Conservation (phyloP, 2,888 invertebrate species). For the Pharmacophagus antenor region DNA sequence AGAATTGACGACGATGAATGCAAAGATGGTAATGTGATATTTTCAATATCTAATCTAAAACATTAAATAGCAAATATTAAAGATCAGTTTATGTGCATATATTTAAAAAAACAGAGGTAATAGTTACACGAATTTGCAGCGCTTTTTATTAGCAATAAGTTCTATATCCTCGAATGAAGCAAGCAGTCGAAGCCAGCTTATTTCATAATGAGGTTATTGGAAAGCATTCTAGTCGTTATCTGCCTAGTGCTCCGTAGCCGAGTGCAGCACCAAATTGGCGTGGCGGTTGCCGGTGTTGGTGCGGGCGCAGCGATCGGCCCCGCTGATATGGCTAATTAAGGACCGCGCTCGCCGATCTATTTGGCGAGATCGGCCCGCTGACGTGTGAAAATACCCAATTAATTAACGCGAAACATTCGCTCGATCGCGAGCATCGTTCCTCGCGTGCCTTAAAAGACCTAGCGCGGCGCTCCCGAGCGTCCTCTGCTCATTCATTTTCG, state of each 20-base stretch:
- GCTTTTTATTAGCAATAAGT: slow-evolving; percentile 36
- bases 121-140: slow-evolving; percentile 25
- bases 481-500: slow-evolving; percentile 54
- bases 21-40: not conserved
- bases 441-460: slow-evolving; percentile 63
- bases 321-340: slow-evolving; percentile 78
- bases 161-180: slow-evolving; percentile 48
- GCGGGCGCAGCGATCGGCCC: slow-evolving; percentile 65
- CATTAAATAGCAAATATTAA: not conserved
- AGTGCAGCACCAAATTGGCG: slow-evolving; percentile 78
- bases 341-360: slow-evolving; percentile 76
- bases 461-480: slow-evolving; percentile 50
- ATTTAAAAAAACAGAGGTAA: not conserved
- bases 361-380: slow-evolving; percentile 77
- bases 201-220: slow-evolving; percentile 80
- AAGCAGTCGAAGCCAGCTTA: slow-evolving; percentile 64
- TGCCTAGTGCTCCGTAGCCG: slow-evolving; percentile 61
- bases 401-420: slow-evolving; percentile 74
- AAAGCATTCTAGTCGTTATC: slow-evolving; percentile 73
- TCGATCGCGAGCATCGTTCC: slow-evolving; percentile 60
- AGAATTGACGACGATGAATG: not conserved
- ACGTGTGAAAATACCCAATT: slow-evolving; percentile 82
- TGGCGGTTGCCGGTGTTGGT: slow-evolving; percentile 72
- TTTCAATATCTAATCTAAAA: not conserved
- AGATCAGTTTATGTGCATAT: too few relatives aligned